Evolutionary conservation across 2,797 vertebrate species (phyloP).

Genomic region (Liparis tanakae): DNA sequence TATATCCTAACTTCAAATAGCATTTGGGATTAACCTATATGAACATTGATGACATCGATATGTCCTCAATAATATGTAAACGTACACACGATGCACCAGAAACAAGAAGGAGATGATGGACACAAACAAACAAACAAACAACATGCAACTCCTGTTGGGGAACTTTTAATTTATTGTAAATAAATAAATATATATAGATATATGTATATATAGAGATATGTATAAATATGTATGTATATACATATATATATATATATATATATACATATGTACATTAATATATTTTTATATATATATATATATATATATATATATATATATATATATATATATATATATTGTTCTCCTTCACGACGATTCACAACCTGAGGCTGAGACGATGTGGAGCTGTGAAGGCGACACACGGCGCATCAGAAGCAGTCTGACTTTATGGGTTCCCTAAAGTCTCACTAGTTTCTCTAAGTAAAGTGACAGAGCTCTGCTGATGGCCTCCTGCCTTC

Average conservation of each 20-base stretch:
- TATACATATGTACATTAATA: too few relatives aligned
- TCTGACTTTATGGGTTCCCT: conserved; percentile 22
- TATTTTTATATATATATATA: too few relatives aligned
- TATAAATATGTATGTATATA: too few relatives aligned
- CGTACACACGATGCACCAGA: conserved; percentile 13
- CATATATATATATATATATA: too few relatives aligned
- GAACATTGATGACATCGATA: background rate
- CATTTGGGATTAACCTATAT: background rate
- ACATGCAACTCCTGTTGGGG: background rate
- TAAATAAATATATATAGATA: too few relatives aligned
- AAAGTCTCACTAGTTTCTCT: conserved; percentile 40
- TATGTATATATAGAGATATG: too few relatives aligned
- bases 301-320: too few relatives aligned
- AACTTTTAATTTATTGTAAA: background rate
- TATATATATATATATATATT: too few relatives aligned
- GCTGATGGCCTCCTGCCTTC: conserved; percentile 42
- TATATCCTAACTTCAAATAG: conserved; percentile 4
- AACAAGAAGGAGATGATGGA: too few relatives aligned
- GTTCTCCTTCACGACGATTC: background rate
- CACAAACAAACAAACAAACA: too few relatives aligned
- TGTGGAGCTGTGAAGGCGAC: background rate
- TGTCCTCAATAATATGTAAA: conserved; percentile 28
- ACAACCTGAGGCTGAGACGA: background rate
- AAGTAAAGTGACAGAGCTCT: conserved; percentile 8
- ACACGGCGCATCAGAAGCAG: conserved; percentile 18